Evolutionary conservation across 1,140 invertebrate genomes (phyloP).

Genomic region (Pogonognathellus flavescens): DNA sequence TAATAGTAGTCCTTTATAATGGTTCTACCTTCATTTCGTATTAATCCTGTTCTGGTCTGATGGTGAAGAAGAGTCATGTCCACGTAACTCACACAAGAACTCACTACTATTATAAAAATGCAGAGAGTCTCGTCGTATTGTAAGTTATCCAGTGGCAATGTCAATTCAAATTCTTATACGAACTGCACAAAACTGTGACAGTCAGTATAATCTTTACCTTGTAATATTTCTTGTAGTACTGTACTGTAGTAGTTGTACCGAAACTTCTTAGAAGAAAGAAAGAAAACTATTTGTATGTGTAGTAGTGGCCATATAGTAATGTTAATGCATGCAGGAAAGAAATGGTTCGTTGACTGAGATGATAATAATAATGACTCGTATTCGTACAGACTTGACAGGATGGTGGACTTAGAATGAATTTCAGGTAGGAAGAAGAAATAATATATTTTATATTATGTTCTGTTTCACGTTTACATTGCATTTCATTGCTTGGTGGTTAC

Average conservation of each 20-base stretch:
- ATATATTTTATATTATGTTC: neutral
- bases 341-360: constrained; percentile 49
- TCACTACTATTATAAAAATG: neutral
- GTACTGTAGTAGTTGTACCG: too few relatives aligned
- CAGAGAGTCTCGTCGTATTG: neutral
- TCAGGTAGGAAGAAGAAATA: neutral
- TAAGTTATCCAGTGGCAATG: constrained; percentile 21
- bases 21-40: neutral
- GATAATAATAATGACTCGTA: constrained; percentile 7
- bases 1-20: too few relatives aligned
- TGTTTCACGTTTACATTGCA: neutral
- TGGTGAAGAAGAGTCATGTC: constrained; percentile 23
- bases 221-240: neutral
- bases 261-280: neutral
- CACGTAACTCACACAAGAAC: neutral
- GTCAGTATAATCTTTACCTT: neutral
- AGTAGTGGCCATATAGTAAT: neutral
- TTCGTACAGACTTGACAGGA: neutral
- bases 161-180: constrained; percentile 7
- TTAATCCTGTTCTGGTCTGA: constrained; percentile 14
- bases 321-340: constrained; percentile 17
- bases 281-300: neutral
- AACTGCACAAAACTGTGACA: constrained; percentile 1
- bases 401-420: neutral
- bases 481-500: neutral